A percentile compares a stretch with the other conserved stretches of the same genome.
phyloP scores from a whole-genome alignment of 2,113 vertebrate species.

The Empidonax alnorum region DNA sequence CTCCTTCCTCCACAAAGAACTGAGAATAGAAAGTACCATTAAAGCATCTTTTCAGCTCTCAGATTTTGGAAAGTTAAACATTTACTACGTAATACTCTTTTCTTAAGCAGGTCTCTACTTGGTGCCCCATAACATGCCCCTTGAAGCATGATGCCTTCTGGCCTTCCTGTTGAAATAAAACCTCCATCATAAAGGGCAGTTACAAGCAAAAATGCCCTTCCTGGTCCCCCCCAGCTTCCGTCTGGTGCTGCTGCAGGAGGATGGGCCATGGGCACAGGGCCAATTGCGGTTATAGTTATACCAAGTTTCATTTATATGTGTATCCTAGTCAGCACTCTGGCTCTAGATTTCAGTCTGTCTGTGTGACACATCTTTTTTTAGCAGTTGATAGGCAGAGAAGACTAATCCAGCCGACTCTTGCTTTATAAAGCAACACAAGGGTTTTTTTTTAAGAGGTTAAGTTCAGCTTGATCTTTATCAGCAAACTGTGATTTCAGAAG shows the following conservation, averaged over 20 bases:
- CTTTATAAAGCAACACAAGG: not conserved
- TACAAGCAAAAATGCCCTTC: not conserved
- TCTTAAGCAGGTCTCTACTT: not conserved
- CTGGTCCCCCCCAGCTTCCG: accelerated
- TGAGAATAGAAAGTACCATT: not conserved
- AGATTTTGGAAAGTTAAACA: not conserved
- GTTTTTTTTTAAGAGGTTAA: not conserved
- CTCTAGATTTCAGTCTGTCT: not conserved
- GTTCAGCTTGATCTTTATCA: slow-evolving; percentile 31
- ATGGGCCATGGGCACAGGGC: accelerated
- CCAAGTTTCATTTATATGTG: not conserved
- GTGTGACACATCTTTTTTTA: not conserved
- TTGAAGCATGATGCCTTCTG: not conserved
- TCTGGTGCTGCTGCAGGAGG: not conserved
- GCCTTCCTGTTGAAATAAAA: not conserved
- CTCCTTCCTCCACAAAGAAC: not conserved
- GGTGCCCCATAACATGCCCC: not conserved
- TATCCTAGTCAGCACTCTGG: not conserved
- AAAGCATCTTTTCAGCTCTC: not conserved
- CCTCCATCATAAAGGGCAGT: accelerated
- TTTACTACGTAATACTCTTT: not conserved
- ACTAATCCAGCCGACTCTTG: not conserved
- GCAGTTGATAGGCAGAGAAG: not conserved
- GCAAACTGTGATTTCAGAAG: slow-evolving; percentile 41
- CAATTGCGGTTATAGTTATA: accelerated